Conservation (phyloP, 2,797 vertebrate genomes). For the Hydrolagus colliei region DNA sequence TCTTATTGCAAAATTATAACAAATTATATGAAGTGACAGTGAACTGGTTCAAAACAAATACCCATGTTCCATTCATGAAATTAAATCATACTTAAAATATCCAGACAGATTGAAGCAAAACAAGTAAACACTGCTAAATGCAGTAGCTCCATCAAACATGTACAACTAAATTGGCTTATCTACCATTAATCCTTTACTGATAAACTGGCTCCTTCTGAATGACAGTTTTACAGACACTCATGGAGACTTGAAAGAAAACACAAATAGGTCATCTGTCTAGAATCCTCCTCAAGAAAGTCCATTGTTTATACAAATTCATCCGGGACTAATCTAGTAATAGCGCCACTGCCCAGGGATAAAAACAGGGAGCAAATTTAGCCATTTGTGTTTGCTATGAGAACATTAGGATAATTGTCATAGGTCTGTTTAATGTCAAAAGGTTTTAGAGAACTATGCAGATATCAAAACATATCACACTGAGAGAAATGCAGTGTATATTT, state of each 20-base stretch:
- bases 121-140: constrained; percentile 41
- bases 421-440: not conserved
- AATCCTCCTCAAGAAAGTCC: constrained; percentile 52
- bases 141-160: constrained; percentile 81
- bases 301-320: constrained; percentile 54
- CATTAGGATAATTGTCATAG: not conserved
- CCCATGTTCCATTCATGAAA: not conserved
- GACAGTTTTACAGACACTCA: constrained; percentile 63
- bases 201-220: constrained; percentile 69
- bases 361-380: not conserved
- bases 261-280: constrained; percentile 57
- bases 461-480: not conserved
- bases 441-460: not conserved
- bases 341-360: not conserved
- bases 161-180: constrained; percentile 77
- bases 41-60: constrained; percentile 4
- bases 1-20: not conserved
- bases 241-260: constrained; percentile 65
- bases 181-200: constrained; percentile 67
- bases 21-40: not conserved
- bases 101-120: not conserved
- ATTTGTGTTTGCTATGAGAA: not conserved
- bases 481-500: not conserved
- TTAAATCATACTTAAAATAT: not conserved
- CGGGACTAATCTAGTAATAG: constrained; percentile 35